Conservation (phyloP, 2,888 invertebrate species). For the Acheta domesticus region DNA sequence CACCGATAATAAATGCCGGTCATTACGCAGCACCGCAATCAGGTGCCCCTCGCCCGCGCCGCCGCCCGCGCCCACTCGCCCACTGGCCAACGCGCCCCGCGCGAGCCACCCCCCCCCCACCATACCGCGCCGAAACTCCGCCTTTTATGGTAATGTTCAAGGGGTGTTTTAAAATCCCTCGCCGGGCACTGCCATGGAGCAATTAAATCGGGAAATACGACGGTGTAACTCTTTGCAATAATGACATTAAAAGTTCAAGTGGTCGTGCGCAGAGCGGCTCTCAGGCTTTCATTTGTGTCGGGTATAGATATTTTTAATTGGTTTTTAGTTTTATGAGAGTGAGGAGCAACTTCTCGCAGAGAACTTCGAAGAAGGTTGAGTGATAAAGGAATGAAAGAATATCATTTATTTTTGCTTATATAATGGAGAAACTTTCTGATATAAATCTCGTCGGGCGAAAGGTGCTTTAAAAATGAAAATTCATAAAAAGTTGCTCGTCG, state of each 20-base stretch:
- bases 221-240: background rate
- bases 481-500: background rate
- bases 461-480: constrained; percentile 7
- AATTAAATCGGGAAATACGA: constrained; percentile 7
- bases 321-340: constrained; percentile 1
- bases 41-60: background rate
- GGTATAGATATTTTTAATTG: background rate
- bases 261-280: background rate
- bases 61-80: background rate
- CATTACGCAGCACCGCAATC: constrained; percentile 10
- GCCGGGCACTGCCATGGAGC: background rate
- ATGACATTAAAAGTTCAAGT: constrained; percentile 18
- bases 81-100: background rate
- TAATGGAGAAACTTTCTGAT: constrained; percentile 18
- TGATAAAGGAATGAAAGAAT: constrained; percentile 18
- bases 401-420: constrained; percentile 10
- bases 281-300: background rate
- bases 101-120: background rate
- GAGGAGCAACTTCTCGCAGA: background rate
- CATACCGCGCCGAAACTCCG: background rate
- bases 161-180: background rate
- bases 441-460: background rate
- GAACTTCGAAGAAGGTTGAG: background rate
- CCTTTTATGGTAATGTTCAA: constrained; percentile 18
- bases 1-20: background rate